Evolutionary conservation across 2,888 invertebrate species (phyloP).

Genomic region (Eilema griseolum): DNA sequence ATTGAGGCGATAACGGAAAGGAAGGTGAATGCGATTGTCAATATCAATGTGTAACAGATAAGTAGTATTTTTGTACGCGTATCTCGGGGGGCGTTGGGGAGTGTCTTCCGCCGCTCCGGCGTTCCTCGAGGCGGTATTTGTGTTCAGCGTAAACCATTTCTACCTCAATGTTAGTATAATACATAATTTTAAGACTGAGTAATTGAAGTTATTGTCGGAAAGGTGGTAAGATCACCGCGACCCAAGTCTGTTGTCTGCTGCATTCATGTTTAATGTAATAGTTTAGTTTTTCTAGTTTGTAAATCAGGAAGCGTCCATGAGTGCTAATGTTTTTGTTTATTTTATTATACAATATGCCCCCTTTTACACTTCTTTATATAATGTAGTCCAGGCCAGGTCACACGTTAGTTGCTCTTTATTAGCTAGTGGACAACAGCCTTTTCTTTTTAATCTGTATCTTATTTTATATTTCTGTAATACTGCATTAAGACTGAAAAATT

Average conservation of each 20-base stretch:
- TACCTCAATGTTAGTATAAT: conserved; percentile 77
- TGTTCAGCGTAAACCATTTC: conserved; percentile 75
- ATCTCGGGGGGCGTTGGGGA: conserved; percentile 48
- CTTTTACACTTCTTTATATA: not conserved
- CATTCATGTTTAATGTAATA: conserved; percentile 46
- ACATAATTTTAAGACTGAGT: conserved; percentile 77
- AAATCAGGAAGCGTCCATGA: conserved; percentile 45
- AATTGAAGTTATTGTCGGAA: conserved; percentile 70
- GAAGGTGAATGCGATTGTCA: conserved; percentile 65
- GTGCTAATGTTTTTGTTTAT: conserved; percentile 34
- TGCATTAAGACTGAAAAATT: conserved; percentile 83
- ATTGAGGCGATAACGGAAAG: conserved; percentile 42
- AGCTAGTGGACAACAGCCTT: conserved; percentile 78
- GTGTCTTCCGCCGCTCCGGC: conserved; percentile 44
- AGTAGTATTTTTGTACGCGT: conserved; percentile 75
- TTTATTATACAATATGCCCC: conserved; percentile 20
- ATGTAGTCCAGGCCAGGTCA: conserved; percentile 36
- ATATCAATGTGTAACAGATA: conserved; percentile 70
- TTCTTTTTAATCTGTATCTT: conserved; percentile 67
- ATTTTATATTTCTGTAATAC: conserved; percentile 81
- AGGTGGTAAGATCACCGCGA: conserved; percentile 84
- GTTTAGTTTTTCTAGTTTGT: conserved; percentile 48
- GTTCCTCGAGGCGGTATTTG: conserved; percentile 51
- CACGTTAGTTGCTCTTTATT: conserved; percentile 44
- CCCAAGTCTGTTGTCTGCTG: conserved; percentile 82